Base-by-base conservation (phyloP, 2,888 invertebrate species). In the Bombyx huttoni region DNA sequence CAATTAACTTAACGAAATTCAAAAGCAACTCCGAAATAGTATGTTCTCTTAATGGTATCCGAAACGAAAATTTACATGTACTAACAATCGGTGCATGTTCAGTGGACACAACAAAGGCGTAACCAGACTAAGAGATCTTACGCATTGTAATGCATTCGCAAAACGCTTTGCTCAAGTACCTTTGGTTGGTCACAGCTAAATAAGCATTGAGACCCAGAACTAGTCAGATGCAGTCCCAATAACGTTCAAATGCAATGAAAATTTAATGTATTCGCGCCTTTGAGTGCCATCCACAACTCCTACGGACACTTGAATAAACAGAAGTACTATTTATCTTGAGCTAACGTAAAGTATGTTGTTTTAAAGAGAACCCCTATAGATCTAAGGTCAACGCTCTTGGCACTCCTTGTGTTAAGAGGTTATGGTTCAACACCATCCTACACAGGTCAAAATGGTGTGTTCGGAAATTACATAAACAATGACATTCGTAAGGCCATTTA, bases 251-350 rank as follows among this genome's bases (percentile, higher is more conserved):
- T 63, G 62, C 61, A 65, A 59, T 61, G 62, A 58, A 66, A 63
- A 63, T 58, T 61, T 64, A 65, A 65, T 61, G 66, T 70, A 67
- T 71, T 74, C 65, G 61, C 68, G 62, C 66, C 68, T 70, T 63
- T 61, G 64, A 77, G 73, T 75, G 64, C 74, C 68, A 75, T 74
- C 73, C 68, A 68, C 67, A 58, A 61, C 68, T 73, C 77, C 74
- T 77, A 72, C 75, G 64, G 67, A 67, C 79, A 79, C 75, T 82
- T 82, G 79, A 61, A 68, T 68, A 75, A 78, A 80, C 71, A 78
- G 67, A 71, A 68, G 66, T 67, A 58, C 58, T 83, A 74, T 85
- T 82, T 83, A 70, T 73, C 75, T 83, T 80, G 72, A 70, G 71
- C 70, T 75, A 68, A 67, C 64, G 68, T 62, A 62, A 67, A 65